Evolutionary conservation across 2,888 invertebrate species (phyloP).

Genomic region (Troglohyphantes excavatus): DNA sequence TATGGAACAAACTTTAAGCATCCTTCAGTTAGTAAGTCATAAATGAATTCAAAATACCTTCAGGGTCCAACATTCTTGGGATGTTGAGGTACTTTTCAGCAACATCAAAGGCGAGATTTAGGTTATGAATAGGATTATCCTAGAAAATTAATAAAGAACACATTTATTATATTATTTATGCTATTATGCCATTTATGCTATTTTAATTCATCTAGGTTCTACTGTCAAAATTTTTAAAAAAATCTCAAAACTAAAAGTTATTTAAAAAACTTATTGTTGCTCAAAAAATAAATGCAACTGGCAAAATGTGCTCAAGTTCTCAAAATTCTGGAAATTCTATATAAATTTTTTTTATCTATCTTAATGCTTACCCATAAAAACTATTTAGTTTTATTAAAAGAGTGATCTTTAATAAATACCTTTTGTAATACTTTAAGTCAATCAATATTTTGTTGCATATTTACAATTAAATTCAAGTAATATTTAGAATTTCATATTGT

Average conservation of each 20-base stretch:
- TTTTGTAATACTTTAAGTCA: too few relatives aligned
- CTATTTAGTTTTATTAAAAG: too few relatives aligned
- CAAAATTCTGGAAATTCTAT: too few relatives aligned
- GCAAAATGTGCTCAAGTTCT: too few relatives aligned
- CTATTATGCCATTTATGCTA: background rate
- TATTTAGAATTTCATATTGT: too few relatives aligned
- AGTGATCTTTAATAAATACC: too few relatives aligned
- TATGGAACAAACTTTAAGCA: background rate
- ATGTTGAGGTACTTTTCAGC: conserved; percentile 99
- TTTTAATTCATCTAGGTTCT: background rate
- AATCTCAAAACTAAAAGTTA: background rate
- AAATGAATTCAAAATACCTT: conserved; percentile 87
- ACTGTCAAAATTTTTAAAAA: background rate
- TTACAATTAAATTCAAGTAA: too few relatives aligned
- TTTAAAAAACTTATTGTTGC: too few relatives aligned
- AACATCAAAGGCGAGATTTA: conserved; percentile 99
- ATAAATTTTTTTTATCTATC: too few relatives aligned
- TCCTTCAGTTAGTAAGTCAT: background rate
- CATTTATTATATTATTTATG: background rate
- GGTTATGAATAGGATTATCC: conserved; percentile 99
- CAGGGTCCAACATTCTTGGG: conserved; percentile 99
- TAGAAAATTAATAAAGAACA: conserved; percentile 80
- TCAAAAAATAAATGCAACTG: too few relatives aligned
- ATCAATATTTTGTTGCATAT: too few relatives aligned
- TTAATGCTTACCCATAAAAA: too few relatives aligned